Conservation (phyloP, 1,140 invertebrate species). For the Scaptomyza hsui region DNA sequence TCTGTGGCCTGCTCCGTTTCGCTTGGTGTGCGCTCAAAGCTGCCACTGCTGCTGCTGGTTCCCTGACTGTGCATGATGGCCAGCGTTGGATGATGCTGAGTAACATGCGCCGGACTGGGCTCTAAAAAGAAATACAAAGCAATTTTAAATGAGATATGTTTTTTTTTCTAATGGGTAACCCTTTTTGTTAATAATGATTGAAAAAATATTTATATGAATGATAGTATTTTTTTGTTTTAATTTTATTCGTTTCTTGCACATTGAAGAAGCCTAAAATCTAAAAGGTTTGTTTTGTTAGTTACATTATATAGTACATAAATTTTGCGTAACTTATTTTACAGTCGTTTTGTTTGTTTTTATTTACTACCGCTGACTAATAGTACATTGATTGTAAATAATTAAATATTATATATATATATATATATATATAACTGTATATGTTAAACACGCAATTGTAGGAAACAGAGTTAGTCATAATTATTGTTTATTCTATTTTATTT, state of each 20-base stretch:
- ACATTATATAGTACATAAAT: slow-evolving; percentile 64
- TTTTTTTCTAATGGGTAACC: too few species aligned
- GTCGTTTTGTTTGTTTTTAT: slow-evolving; percentile 71
- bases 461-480: slow-evolving; percentile 80
- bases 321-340: slow-evolving; percentile 75
- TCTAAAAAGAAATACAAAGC: slow-evolving; percentile 54
- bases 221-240: slow-evolving; percentile 59
- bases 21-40: slow-evolving; percentile 66
- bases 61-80: slow-evolving; percentile 58
- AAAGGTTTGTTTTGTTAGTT: slow-evolving; percentile 71
- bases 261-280: slow-evolving; percentile 77
- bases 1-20: slow-evolving; percentile 46
- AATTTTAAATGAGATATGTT: too few species aligned
- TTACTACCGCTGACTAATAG: slow-evolving; percentile 64
- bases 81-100: slow-evolving; percentile 52
- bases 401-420: too few species aligned
- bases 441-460: slow-evolving; percentile 67
- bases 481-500: slow-evolving; percentile 67
- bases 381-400: slow-evolving; percentile 68
- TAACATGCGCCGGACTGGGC: slow-evolving; percentile 64
- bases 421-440: slow-evolving; percentile 54
- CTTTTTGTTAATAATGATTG: background rate
- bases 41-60: slow-evolving; percentile 53
- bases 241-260: slow-evolving; percentile 80
- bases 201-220: slow-evolving; percentile 3